phyloP scores from a whole-genome alignment of 1,140 invertebrate species.

The Helicoverpa armigera region DNA sequence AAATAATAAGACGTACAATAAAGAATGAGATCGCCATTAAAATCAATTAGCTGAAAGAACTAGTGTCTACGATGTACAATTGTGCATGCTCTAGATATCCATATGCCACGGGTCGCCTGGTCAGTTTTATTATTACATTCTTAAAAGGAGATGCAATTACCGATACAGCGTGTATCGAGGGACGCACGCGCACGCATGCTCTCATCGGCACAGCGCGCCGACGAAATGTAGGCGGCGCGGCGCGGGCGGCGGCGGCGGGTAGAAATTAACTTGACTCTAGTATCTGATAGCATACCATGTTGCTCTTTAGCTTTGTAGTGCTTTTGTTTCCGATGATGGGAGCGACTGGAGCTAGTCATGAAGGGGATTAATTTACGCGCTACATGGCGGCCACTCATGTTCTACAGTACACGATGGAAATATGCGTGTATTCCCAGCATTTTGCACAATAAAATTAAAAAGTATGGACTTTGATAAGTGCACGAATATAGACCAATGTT shows the following conservation, averaged over 20 bases:
- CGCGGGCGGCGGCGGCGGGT: constrained; percentile 30
- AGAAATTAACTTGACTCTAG: constrained; percentile 63
- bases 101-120: constrained; percentile 56
- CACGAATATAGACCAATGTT: not conserved
- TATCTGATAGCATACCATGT: constrained; percentile 45
- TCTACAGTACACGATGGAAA: constrained; percentile 17
- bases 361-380: constrained; percentile 60
- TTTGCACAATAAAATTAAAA: constrained; percentile 14
- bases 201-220: constrained; percentile 52
- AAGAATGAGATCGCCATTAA: constrained; percentile 3
- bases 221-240: constrained; percentile 66
- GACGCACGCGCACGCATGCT: constrained; percentile 53
- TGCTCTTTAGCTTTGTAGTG: constrained; percentile 44
- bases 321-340: constrained; percentile 50
- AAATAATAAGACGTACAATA: constrained; percentile 18
- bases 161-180: constrained; percentile 60
- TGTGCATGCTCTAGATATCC: constrained; percentile 41
- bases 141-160: constrained; percentile 73
- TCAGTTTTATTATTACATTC: constrained; percentile 60
- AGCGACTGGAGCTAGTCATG: constrained; percentile 52
- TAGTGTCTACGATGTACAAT: constrained; percentile 4
- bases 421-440: constrained; percentile 29
- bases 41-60: not conserved
- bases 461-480: not conserved
- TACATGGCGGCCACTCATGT: constrained; percentile 42